Evolutionary conservation across 2,888 invertebrate species (phyloP).

Genomic region (Ligdia adustata): DNA sequence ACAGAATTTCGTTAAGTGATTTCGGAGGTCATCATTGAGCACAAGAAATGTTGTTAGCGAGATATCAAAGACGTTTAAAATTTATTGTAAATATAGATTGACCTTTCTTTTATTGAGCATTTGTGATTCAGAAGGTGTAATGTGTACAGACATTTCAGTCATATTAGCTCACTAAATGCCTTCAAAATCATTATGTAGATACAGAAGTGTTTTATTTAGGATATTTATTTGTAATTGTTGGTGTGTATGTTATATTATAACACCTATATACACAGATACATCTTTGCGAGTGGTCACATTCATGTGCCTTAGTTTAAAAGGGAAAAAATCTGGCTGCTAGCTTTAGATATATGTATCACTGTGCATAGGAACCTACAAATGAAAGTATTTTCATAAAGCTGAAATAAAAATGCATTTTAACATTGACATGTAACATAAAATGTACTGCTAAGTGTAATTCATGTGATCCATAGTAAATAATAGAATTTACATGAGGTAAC

Average conservation of each 20-base stretch:
- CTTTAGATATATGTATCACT: background rate
- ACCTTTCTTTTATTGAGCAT: too few relatives aligned
- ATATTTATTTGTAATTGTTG: slow-evolving; percentile 11
- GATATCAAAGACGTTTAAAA: background rate
- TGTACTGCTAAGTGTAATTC: slow-evolving; percentile 22
- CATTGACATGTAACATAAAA: slow-evolving; percentile 17
- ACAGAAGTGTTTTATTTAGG: slow-evolving; percentile 14
- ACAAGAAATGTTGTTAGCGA: background rate
- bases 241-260: too few relatives aligned
- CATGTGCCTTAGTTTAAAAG: background rate
- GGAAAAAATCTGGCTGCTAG: too few relatives aligned
- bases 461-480: slow-evolving; percentile 20
- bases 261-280: too few relatives aligned
- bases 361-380: background rate
- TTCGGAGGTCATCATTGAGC: background rate
- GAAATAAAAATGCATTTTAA: slow-evolving; percentile 10
- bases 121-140: too few relatives aligned
- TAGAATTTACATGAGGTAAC: slow-evolving; percentile 5
- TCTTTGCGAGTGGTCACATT: too few relatives aligned
- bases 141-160: too few relatives aligned
- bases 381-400: background rate
- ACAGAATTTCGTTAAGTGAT: slow-evolving; percentile 3
- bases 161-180: background rate
- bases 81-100: slow-evolving; percentile 5
- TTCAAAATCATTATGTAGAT: slow-evolving; percentile 10